These are phyloP conservation scores for Hololepta plana DNA, from an alignment of 2,888 invertebrate species.

Conservation along the genomic window DNA sequence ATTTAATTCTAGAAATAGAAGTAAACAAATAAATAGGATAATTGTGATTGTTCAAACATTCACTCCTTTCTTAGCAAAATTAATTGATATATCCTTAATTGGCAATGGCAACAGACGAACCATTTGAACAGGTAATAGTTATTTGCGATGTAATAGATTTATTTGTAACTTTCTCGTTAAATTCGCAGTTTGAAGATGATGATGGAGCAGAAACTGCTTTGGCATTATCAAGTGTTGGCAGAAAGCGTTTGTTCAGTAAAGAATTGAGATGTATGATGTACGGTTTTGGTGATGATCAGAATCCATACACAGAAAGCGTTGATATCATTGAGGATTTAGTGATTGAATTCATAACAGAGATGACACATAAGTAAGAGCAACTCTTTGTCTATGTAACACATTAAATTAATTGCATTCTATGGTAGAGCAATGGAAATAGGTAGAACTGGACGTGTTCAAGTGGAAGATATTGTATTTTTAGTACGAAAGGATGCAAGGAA, in stretches of 20 bases:
- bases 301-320: conserved; percentile 97
- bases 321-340: conserved; percentile 94
- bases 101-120: too few relatives aligned
- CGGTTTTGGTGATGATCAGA: conserved; percentile 98
- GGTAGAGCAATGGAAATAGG: conserved; percentile 91
- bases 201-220: conserved; percentile 50
- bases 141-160: not conserved
- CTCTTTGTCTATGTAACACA: too few relatives aligned
- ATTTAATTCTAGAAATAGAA: too few relatives aligned
- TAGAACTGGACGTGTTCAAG: conserved; percentile 87
- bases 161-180: conserved; percentile 28
- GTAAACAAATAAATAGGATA: too few relatives aligned
- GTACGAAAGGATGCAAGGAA: conserved; percentile 93
- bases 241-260: conserved; percentile 78
- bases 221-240: conserved; percentile 37
- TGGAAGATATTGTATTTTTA: conserved; percentile 93
- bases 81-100: too few relatives aligned
- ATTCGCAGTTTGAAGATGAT: conserved; percentile 51
- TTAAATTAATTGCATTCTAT: conserved; percentile 8
- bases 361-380: conserved; percentile 62
- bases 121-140: conserved; percentile 1
- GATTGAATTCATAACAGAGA: conserved; percentile 93
- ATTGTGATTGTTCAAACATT: too few relatives aligned
- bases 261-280: conserved; percentile 98
- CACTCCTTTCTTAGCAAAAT: too few relatives aligned